Evolutionary conservation across 2,113 vertebrate genomes (phyloP), one percentile per base, ranked within the genome.

Genomic region (Atlantisia rogersi): DNA sequence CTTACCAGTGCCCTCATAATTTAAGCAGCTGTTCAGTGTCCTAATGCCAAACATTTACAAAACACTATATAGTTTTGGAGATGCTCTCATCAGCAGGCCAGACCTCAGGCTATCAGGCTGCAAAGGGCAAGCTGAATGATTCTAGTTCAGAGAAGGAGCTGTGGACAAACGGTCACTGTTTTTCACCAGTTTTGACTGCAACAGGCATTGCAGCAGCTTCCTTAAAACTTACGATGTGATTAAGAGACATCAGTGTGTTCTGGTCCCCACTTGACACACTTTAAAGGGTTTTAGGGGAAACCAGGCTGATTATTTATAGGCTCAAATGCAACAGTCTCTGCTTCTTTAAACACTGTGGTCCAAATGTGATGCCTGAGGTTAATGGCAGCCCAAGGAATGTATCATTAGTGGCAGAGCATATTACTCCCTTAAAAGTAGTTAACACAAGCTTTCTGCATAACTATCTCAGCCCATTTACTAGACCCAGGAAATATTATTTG

Each of bases 1-100:
- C 69, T 97, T 91, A 93, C 62, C 86, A 85, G 68, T 50, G 59
- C 37, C 40, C 56, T 83, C 62, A 29, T 52, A 78, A 95, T 46
- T 71, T 77, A 87, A 88, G 65, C 73, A 92, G 84, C 91, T 93
- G 86, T 56, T 88, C 76, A 94, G 63, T 13, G 4, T 75, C 75
- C 75, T 63, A 82, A 80, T 52, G 75, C 46, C 65, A 70, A 90
- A 78, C 55, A 73, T 73, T 93, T 68, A 67, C 48, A 88, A 82
- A 94, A 77, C 37, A 40, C n/a, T 74, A 28, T 0, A 0, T 0
- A 18, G 29, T 58, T 79, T 82, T 26, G 75, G 82, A 94, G 79
- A 55, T 69, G 70, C 39, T 90, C 48, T 74, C 83, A 85, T 77
- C 62, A 92, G 80, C 64, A 75, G 78, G 56, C 39, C 69, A 94